Base-by-base conservation (phyloP, 1,140 invertebrate genomes). In the Brachionus paranguensis region DNA sequence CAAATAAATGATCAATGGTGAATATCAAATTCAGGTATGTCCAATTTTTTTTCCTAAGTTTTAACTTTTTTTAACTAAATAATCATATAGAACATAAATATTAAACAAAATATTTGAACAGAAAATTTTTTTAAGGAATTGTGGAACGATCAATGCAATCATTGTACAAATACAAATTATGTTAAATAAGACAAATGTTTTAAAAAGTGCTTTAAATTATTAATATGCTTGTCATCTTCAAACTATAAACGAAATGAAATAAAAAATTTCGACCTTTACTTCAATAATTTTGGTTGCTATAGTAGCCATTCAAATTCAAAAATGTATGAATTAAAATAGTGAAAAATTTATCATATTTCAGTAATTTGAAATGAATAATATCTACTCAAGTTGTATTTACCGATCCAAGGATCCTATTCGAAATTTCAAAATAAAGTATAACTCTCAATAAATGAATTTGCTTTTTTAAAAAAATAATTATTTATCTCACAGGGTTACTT, bases 351-450 rank as follows among this genome's bases (percentile, higher is more conserved):
- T 27, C 43, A 50, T 14, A 37, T 50, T 76, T 74, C 41, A 45
- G 4, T 12, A 14, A 47, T 27, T 27, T 5, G 27, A 47, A 76
- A 76, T 76, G 72, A 50, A 47, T 24, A 50, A 27, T 50, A 76
- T 50, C 47, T 76, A 76, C 33, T 76, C 72, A 12, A 76, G 72
- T 50, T 68, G 41, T 72, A 55, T 83, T 41, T 83, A 83, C 14
- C 14, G 81, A 37, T 70, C 81, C 1, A 83, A 70, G 17, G 81
- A 83, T 83, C 81, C 60, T 33, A 33, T 83, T 5, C n/a, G 60
- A 37, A 83, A 83, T 37, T 72, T 83, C 43, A 68, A 72, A 53
- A 83, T 83, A 47, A 41, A 55, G 41, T 83, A 83, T 2, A 81
- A 81, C 60, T 41, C 1, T n/a, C 2, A 65, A 29, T 65, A 5